Evolutionary conservation across 2,888 invertebrate genomes (phyloP).

Genomic region (Hoplodrina blanda): DNA sequence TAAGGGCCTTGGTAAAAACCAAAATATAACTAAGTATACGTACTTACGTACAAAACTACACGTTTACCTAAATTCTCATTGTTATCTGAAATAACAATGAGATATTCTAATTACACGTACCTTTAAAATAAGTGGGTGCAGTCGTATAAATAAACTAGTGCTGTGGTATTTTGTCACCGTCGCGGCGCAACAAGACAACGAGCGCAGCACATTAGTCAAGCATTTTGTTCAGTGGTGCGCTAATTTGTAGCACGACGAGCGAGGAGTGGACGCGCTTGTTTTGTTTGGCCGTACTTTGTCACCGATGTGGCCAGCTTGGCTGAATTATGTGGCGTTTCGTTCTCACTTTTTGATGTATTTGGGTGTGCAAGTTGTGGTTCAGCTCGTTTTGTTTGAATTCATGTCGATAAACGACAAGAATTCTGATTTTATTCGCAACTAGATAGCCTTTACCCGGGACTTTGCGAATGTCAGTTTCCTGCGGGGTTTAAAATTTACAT

Average conservation of each 20-base stretch:
- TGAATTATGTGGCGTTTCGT: slow-evolving; percentile 45
- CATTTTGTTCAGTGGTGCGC: slow-evolving; percentile 60
- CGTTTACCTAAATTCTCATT: not conserved
- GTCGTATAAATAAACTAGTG: slow-evolving; percentile 59
- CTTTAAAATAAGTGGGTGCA: slow-evolving; percentile 44
- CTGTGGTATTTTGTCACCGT: slow-evolving; percentile 38
- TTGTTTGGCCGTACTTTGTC: slow-evolving; percentile 58
- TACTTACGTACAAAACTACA: too few relatives aligned
- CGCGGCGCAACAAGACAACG: slow-evolving; percentile 50
- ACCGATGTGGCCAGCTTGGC: slow-evolving; percentile 33
- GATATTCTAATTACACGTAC: slow-evolving; percentile 21
- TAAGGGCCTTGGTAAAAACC: too few relatives aligned
- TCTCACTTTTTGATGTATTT: slow-evolving; percentile 51
- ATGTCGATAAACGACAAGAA: too few relatives aligned
- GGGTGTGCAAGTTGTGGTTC: not conserved
- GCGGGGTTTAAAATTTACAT: too few relatives aligned
- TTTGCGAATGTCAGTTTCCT: too few relatives aligned
- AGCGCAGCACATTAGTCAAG: slow-evolving; percentile 60
- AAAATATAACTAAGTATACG: too few relatives aligned
- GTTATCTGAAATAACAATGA: not conserved
- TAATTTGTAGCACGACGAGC: slow-evolving; percentile 65
- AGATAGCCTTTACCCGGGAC: too few relatives aligned
- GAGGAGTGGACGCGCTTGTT: slow-evolving; percentile 60
- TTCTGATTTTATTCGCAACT: slow-evolving; percentile 18
- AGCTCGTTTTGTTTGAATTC: slow-evolving; percentile 1